These are phyloP conservation scores for Drosophila cardini DNA, from an alignment of 1,140 invertebrate species.

Conservation along the genomic window DNA sequence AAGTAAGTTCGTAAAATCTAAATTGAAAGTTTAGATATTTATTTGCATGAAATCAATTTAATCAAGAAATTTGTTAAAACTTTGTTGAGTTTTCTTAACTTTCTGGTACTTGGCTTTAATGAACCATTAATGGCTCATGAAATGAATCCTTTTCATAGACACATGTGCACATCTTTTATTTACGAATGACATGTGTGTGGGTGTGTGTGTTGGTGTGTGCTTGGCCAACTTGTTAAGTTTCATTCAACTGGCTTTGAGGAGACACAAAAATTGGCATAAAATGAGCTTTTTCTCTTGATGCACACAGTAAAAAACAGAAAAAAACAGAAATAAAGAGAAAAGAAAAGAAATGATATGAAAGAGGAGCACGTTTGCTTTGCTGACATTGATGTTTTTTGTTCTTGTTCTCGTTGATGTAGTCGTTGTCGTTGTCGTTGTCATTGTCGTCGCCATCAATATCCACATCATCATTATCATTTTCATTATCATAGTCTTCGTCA, in stretches of 20 bases:
- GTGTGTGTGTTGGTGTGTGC: slow-evolving; percentile 14
- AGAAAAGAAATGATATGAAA: slow-evolving; percentile 18
- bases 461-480: slow-evolving; percentile 23
- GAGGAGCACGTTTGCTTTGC: slow-evolving; percentile 50
- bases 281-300: slow-evolving; percentile 63
- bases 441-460: slow-evolving; percentile 22
- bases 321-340: slow-evolving; percentile 6
- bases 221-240: slow-evolving; percentile 59
- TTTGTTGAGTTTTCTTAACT: not conserved
- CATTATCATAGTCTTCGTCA: slow-evolving; percentile 18
- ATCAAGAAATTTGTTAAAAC: no score
- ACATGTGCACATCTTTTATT: slow-evolving; percentile 40
- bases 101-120: slow-evolving; percentile 33
- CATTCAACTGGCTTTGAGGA: slow-evolving; percentile 46
- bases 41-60: not conserved
- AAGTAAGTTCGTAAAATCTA: not conserved
- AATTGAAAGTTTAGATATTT: not conserved
- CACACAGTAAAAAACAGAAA: no score
- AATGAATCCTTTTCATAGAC: slow-evolving; percentile 47
- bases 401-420: slow-evolving; percentile 7
- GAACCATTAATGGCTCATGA: slow-evolving; percentile 52
- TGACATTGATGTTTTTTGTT: slow-evolving; percentile 55
- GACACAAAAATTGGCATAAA: slow-evolving; percentile 73
- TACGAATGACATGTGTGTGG: slow-evolving; percentile 28
- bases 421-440: slow-evolving; percentile 39